Evolutionary conservation across 2,797 vertebrate species (phyloP).

Genomic region (Centropyge bicolor): DNA sequence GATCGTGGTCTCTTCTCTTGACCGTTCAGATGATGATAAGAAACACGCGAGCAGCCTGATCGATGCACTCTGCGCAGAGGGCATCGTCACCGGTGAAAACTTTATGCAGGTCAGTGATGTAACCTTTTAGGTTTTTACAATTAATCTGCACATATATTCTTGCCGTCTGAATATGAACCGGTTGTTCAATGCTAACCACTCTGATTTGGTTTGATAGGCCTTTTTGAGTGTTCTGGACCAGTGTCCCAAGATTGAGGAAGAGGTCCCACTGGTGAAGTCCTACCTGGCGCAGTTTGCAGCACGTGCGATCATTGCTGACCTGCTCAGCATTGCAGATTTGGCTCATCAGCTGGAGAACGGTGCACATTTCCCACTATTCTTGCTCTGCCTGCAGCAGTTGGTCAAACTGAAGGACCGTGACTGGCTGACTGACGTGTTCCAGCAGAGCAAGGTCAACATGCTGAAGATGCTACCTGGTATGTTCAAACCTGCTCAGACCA

Average conservation of each 20-base stretch:
- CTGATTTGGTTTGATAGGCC: conserved; percentile 81
- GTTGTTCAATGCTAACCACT: not conserved
- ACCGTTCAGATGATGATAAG: conserved; percentile 94
- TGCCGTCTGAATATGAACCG: not conserved
- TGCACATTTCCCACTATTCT: conserved; percentile 96
- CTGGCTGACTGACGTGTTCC: conserved; percentile 96
- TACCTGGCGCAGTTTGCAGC: conserved; percentile 98
- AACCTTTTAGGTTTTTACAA: accelerated
- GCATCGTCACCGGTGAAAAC: conserved; percentile 93
- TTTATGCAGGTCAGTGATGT: conserved; percentile 91
- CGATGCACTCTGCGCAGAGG: conserved; percentile 91
- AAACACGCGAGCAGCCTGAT: conserved; percentile 93
- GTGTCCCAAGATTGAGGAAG: conserved; percentile 96
- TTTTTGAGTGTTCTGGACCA: conserved; percentile 94
- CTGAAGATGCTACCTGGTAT: conserved; percentile 99
- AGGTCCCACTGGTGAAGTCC: conserved; percentile 97
- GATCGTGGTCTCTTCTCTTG: conserved; percentile 92
- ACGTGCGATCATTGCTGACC: conserved; percentile 92
- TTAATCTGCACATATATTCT: too few species aligned
- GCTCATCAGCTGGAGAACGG: conserved; percentile 97
- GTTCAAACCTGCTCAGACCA: conserved; percentile 36
- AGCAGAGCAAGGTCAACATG: conserved; percentile 99
- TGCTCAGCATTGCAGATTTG: conserved; percentile 94
- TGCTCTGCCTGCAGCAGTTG: conserved; percentile 98
- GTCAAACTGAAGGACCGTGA: conserved; percentile 96